These are phyloP conservation scores for Aviceda subcristata DNA, from an alignment of 2,113 vertebrate species.

Conservation along the genomic window DNA sequence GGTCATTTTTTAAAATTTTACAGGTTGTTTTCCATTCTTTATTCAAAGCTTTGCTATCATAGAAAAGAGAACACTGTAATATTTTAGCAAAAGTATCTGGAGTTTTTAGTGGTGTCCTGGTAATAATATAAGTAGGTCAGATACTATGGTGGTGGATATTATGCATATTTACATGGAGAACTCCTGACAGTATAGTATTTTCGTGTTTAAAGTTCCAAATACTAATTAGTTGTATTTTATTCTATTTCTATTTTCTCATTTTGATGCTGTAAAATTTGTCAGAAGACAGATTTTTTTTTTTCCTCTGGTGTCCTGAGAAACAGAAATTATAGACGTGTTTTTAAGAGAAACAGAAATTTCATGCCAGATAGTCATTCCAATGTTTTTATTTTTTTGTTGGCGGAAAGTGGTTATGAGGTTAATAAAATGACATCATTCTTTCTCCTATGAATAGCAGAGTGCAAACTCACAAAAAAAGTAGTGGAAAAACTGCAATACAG, in stretches of 20 bases:
- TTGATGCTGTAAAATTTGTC: not conserved
- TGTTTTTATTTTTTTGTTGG: slow-evolving; percentile 44
- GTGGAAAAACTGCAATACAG: not conserved
- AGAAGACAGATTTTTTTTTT: not conserved
- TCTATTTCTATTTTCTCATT: not conserved
- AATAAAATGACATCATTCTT: slow-evolving; percentile 39
- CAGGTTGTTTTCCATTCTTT: not conserved
- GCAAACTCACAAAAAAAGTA: not conserved
- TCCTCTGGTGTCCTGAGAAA: not conserved
- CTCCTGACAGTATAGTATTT: not conserved
- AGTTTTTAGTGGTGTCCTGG: not conserved
- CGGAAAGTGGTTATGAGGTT: not conserved
- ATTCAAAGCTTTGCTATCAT: not conserved
- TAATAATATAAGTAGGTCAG: not conserved
- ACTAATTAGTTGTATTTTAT: not conserved
- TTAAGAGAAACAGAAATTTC: slow-evolving; percentile 24
- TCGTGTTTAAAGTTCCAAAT: not conserved
- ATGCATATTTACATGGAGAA: not conserved
- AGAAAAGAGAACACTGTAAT: not conserved
- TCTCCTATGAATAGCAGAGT: not conserved
- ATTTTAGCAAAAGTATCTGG: not conserved
- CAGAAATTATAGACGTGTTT: slow-evolving; percentile 26
- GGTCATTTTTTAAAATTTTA: not conserved
- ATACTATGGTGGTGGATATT: not conserved
- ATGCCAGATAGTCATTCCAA: slow-evolving; percentile 27